Evolutionary conservation across 2,113 vertebrate genomes (phyloP).

Genomic region (Carollia perspicillata): DNA sequence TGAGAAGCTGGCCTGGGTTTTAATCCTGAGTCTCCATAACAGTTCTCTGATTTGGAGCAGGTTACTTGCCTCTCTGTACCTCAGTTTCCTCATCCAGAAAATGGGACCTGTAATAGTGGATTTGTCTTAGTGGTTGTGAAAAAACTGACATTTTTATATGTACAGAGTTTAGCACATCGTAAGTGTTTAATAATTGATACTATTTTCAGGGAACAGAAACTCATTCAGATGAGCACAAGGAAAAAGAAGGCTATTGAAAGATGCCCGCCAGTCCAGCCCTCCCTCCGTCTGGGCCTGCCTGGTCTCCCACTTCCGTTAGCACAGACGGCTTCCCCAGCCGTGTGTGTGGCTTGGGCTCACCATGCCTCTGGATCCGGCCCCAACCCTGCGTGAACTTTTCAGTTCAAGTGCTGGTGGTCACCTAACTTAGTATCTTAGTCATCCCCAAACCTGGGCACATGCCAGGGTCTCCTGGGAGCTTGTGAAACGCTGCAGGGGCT

Average conservation of each 20-base stretch:
- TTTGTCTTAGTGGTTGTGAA: neutral
- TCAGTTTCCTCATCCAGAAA: slow-evolving; percentile 44
- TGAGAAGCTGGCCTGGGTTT: neutral
- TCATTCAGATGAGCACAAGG: neutral
- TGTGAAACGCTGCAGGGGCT: neutral
- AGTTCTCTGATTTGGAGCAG: neutral
- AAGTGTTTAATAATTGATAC: neutral
- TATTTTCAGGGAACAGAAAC: neutral
- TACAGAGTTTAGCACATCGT: neutral
- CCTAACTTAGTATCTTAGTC: neutral
- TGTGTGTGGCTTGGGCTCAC: neutral
- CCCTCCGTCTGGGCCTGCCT: neutral
- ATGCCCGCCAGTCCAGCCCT: neutral
- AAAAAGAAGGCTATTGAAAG: neutral
- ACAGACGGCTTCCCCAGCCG: no score
- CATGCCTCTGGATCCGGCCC: neutral
- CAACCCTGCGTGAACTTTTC: neutral
- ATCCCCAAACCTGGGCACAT: neutral
- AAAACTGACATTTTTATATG: neutral
- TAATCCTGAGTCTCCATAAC: neutral
- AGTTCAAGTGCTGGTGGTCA: neutral
- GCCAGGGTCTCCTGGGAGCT: neutral
- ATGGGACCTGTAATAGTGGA: neutral
- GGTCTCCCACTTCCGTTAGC: neutral
- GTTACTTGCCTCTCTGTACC: neutral